Conservation (phyloP, 2,888 invertebrate species). For the Charanyca ferruginea region DNA sequence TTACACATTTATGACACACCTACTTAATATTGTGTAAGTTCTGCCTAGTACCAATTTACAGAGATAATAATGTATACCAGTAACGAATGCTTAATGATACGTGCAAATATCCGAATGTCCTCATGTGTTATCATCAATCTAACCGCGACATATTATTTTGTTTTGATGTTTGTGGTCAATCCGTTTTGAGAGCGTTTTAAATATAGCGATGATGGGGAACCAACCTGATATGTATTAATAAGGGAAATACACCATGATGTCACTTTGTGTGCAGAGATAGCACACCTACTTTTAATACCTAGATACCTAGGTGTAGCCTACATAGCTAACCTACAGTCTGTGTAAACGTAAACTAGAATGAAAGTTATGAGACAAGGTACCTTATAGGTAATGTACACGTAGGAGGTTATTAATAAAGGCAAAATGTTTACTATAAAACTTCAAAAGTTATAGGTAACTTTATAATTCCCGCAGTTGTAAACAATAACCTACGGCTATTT, state of each 20-base stretch:
- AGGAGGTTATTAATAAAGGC: slow-evolving; percentile 1
- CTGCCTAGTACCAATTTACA: slow-evolving; percentile 46
- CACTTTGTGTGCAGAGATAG: slow-evolving; percentile 16
- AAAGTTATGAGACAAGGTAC: slow-evolving; percentile 1
- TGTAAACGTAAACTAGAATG: background rate
- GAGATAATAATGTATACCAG: slow-evolving; percentile 44
- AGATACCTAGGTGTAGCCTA: background rate
- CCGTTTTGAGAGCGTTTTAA: slow-evolving; percentile 31
- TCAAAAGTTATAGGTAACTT: slow-evolving; percentile 6
- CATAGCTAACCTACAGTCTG: slow-evolving; percentile 1
- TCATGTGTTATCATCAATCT: slow-evolving; percentile 30
- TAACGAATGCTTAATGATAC: slow-evolving; percentile 48
- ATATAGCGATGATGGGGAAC: slow-evolving; percentile 45
- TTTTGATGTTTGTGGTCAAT: slow-evolving; percentile 32
- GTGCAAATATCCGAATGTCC: slow-evolving; percentile 36
- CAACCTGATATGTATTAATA: slow-evolving; percentile 34
- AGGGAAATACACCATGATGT: slow-evolving; percentile 57
- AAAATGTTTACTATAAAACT: slow-evolving; percentile 24
- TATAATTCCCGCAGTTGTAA: slow-evolving; percentile 10
- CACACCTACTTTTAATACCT: slow-evolving; percentile 8
- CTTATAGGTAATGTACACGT: background rate
- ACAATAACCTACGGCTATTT: slow-evolving; percentile 22
- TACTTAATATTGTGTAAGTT: slow-evolving; percentile 66
- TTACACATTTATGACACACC: slow-evolving; percentile 66
- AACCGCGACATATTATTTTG: slow-evolving; percentile 27